A percentile compares a stretch with the other conserved stretches of the same genome.
Evolutionary conservation across 2,797 vertebrate genomes (phyloP).

Genomic region (Hypotaenidia okinawae): DNA sequence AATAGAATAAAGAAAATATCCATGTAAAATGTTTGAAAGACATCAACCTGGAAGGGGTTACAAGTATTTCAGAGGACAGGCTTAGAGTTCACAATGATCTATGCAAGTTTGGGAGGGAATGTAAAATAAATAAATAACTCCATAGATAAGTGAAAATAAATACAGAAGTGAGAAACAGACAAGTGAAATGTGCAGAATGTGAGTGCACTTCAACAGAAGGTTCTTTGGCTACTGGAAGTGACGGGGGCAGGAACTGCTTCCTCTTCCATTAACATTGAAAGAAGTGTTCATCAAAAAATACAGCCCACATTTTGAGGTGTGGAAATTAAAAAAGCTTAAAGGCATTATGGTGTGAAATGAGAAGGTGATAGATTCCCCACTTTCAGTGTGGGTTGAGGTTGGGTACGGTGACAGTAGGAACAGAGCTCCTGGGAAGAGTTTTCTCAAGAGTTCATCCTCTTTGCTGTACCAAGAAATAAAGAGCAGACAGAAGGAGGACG

Average conservation of each 20-base stretch:
- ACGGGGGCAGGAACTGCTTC: not conserved
- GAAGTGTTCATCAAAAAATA: not conserved
- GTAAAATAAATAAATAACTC: not conserved
- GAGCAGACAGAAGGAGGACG: not conserved
- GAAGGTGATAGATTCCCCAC: not conserved
- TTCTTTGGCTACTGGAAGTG: not conserved
- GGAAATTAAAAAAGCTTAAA: not conserved
- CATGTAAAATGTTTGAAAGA: not conserved
- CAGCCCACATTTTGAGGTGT: not conserved
- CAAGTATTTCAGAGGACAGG: not conserved
- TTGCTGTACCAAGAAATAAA: not conserved
- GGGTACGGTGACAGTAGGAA: not conserved
- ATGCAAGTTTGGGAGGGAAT: not conserved
- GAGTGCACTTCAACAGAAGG: not conserved
- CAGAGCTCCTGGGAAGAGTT: not conserved
- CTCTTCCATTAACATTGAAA: not conserved
- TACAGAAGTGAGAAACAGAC: not conserved
- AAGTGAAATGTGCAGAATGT: not conserved
- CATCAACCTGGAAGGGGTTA: not conserved
- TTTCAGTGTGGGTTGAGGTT: not conserved
- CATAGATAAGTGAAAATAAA: not conserved
- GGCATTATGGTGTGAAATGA: not conserved
- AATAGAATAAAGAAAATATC: not conserved
- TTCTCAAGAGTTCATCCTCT: not conserved
- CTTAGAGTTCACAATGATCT: not conserved